Conservation (phyloP, 2,888 invertebrate species). For the Eupeodes latifasciatus region DNA sequence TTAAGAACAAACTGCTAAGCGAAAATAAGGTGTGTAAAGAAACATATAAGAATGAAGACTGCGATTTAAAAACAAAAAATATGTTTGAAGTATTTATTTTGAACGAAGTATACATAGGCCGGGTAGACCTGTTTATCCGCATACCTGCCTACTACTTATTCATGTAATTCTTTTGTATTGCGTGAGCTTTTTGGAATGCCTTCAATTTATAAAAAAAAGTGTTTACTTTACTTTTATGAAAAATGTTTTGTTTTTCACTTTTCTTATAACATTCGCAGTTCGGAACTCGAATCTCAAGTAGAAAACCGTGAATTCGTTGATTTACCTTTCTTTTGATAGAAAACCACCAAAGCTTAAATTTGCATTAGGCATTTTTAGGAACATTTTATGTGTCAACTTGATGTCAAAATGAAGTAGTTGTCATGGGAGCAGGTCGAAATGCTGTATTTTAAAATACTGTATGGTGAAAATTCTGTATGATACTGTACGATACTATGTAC, state of each 20-base stretch:
- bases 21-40: constrained; percentile 4
- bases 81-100: constrained; percentile 18
- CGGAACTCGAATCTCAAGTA: too few relatives aligned
- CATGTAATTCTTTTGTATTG: constrained; percentile 53
- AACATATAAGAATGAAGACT: neutral
- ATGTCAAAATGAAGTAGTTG: too few relatives aligned
- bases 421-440: too few relatives aligned
- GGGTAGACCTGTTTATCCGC: constrained; percentile 66
- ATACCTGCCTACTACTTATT: constrained; percentile 40
- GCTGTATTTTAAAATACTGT: too few relatives aligned
- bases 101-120: constrained; percentile 24
- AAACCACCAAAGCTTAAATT: too few relatives aligned
- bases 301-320: too few relatives aligned
- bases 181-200: constrained; percentile 66
- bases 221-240: too few relatives aligned
- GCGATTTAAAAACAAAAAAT: neutral
- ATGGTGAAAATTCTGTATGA: too few relatives aligned
- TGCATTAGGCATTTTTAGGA: too few relatives aligned
- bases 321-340: too few relatives aligned
- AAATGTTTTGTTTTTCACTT: neutral
- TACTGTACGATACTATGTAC: too few relatives aligned
- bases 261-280: neutral
- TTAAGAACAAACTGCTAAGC: constrained; percentile 42
- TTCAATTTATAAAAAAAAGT: constrained; percentile 29
- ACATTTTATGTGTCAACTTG: too few relatives aligned